phyloP scores from a whole-genome alignment of 2,797 vertebrate genomes.

The Tamandua tetradactyla region DNA sequence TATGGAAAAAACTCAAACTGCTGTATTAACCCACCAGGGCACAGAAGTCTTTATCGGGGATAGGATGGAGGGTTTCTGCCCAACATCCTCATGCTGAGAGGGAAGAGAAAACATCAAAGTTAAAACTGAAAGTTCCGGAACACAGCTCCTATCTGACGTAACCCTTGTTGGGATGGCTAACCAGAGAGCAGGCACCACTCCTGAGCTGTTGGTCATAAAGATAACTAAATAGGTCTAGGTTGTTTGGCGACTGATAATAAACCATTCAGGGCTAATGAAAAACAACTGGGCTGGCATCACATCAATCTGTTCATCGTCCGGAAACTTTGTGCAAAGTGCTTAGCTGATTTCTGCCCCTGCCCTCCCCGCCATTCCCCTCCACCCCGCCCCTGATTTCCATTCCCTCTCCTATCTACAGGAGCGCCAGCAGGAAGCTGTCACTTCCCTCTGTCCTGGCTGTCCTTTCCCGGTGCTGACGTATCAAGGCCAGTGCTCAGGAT shows the following conservation, averaged over 20 bases:
- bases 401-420: background rate
- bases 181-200: background rate
- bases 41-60: background rate
- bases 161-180: background rate
- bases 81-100: background rate
- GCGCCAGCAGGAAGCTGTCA: fast-evolving
- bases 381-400: background rate
- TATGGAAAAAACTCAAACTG: background rate
- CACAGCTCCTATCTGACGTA: background rate
- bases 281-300: fast-evolving
- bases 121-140: background rate
- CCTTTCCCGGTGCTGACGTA: background rate
- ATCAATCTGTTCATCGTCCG: background rate
- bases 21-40: background rate
- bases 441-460: background rate
- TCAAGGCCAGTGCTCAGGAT: background rate
- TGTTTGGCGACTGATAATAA: background rate
- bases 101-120: background rate
- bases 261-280: fast-evolving
- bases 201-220: background rate
- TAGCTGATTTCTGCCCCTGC: background rate
- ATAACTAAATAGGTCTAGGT: background rate
- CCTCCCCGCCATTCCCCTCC: no score
- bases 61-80: background rate
- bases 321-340: background rate